These are phyloP conservation scores for Drosophila prolongata DNA, from an alignment of 2,888 invertebrate species.

Conservation along the genomic window DNA sequence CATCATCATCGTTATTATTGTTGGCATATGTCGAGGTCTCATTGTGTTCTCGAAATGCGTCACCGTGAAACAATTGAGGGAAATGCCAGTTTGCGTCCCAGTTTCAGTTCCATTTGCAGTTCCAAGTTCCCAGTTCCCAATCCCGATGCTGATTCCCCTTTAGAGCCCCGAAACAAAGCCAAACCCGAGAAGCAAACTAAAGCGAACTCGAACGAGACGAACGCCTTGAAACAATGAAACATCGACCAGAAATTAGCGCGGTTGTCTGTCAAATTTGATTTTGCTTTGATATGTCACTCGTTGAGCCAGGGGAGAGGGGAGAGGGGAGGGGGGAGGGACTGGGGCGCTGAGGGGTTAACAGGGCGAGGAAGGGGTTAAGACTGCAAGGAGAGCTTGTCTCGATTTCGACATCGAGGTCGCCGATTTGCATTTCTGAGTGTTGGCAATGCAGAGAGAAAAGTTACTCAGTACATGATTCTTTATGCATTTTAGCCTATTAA, in stretches of 20 bases:
- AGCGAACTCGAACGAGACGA: constrained; percentile 52
- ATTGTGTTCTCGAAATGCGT: constrained; percentile 50
- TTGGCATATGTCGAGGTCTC: constrained; percentile 17
- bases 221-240: constrained; percentile 79
- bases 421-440: constrained; percentile 64
- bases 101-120: constrained; percentile 9
- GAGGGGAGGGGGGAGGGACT: neutral
- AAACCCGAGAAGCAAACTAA: constrained; percentile 4
- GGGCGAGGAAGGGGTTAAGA: constrained; percentile 2
- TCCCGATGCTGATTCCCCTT: neutral
- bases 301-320: neutral
- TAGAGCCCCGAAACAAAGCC: constrained; percentile 24
- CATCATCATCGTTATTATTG: constrained; percentile 13
- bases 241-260: constrained; percentile 83
- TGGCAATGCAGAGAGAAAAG: neutral
- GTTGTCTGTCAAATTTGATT: constrained; percentile 85
- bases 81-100: constrained; percentile 32
- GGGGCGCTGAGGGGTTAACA: neutral
- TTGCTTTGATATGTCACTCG: constrained; percentile 82
- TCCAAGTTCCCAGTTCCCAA: neutral
- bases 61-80: constrained; percentile 68
- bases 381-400: constrained; percentile 12
- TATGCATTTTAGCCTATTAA: too few relatives aligned
- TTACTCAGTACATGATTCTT: neutral
- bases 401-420: constrained; percentile 23